Evolutionary conservation across 1,140 invertebrate genomes (phyloP), one percentile per base, ranked within the genome.

Genomic region (Linepithema humile): DNA sequence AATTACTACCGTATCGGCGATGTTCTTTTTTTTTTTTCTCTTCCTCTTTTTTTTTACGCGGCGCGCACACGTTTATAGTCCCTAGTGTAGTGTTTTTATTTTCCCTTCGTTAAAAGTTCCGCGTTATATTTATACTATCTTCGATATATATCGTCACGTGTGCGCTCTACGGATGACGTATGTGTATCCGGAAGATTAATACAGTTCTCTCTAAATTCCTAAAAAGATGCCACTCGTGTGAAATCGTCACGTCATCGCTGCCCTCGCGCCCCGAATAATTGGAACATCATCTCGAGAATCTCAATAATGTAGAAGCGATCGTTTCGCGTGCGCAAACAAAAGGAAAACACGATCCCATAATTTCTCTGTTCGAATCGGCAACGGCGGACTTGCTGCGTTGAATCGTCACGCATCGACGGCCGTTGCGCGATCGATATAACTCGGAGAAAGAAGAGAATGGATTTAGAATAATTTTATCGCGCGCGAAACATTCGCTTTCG

Each of bases 1-100:
- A 94, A 92, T 86, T 70, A 82, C 72, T 85, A 86, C 35, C 48
- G 48, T 84, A 89, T 92, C 87, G 83, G 75, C 57, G 91, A 91
- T 74, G 35, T 43, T 74, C 26, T 55, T 12, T 1, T 29, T 17
- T 17, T 23, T 38, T 77, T n/a, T n/a, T n/a, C 20, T 73, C 4
- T 23, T 48, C 3, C 2, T 17, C 32, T 35, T n/a, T 48, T 64
- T 55, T 80, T 53, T 32, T 55, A 55, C 32, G 40, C 29, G 29
- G 26, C 53, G 29, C 67, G 26, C 53, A n/a, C 67, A 48, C 53
- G 32, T 50, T 50, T 62, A 38, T 74, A 70, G 12, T 69, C n/a
- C 23, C 64, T 70, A 29, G 20, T 48, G 40, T 20, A n/a, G n/a
- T 59, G 29, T 20, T 43, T 73, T 43, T 35, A 17, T 82, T 57